Evolutionary conservation across 2,888 invertebrate genomes (phyloP), one percentile per base, ranked within the genome.

Genomic region (Caenorhabditis sp.): DNA sequence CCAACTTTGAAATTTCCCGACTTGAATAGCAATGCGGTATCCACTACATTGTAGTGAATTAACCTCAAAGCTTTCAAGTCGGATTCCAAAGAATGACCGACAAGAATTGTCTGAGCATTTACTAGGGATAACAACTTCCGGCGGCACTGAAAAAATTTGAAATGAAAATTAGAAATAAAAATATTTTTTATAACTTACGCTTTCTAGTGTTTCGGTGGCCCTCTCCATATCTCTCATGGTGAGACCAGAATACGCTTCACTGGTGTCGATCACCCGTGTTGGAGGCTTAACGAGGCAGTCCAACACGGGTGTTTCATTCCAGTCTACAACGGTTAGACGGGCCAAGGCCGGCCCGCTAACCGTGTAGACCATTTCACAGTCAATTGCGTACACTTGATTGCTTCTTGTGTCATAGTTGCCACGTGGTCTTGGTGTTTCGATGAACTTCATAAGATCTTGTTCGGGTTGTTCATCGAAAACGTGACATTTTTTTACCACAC

Each of bases 31-130:
- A 96, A 91, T 81, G 95, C 93, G 0, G 97, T 97, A 87, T 99
- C 97, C 36, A 97, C 93, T 14, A 97, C 93, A 31, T 92, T 93
- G 74, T 31, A 14, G 57, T 36, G 92, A 10, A 83, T 73, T 24
- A 97, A 90, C 90, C 95, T 95, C 31, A 99, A 90, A 27, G 95
- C 94, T 62, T 94, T 93, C 86, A 97, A 92, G 90, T 99, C 99
- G 83, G 94, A 95, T 88, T 99, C 97, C 86, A 99, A 91, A 89
- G 95, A 95, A 89, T 99, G 99, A 0, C 99, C 97, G 78, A 99
- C 92, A 19, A 99, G 90, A 84, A 99, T 95, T 17, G 96, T 94
- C 88, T 93, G 92, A 76, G 92, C 92, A 86, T 92, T 93, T 88
- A 97, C 94, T 91, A 95, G 92, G 76, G 93, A 92, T 77, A 97